Conservation (phyloP, 2,113 vertebrate genomes). For the Erythrolamprus reginae region DNA sequence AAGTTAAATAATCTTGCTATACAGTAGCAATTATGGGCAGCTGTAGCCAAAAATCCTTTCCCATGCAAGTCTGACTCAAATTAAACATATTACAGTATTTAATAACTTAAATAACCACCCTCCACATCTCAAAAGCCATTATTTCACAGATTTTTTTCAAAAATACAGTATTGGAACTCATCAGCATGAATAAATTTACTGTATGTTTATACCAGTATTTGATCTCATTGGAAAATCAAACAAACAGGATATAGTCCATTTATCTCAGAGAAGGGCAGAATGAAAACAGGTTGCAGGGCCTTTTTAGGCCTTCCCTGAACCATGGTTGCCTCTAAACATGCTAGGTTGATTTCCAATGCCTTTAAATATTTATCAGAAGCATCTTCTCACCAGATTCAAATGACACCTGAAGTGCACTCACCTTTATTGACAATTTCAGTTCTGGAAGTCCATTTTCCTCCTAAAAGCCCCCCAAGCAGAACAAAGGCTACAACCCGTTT, state of each 20-base stretch:
- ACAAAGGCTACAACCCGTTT: conserved; percentile 66
- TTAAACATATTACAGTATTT: conserved; percentile 26
- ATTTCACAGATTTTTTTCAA: conserved; percentile 18
- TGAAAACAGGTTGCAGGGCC: conserved; percentile 47
- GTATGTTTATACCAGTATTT: conserved; percentile 28
- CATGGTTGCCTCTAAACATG: conserved; percentile 50
- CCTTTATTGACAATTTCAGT: conserved; percentile 74
- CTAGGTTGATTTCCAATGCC: conserved; percentile 65
- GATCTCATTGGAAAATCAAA: background rate
- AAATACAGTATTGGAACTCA: conserved; percentile 24
- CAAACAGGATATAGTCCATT: background rate
- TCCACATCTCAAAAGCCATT: background rate
- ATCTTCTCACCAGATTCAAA: conserved; percentile 71
- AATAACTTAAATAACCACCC: conserved; percentile 39
- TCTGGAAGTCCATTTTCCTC: conserved; percentile 73
- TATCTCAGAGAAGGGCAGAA: conserved; percentile 39
- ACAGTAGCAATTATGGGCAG: conserved; percentile 33
- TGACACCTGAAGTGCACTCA: conserved; percentile 76
- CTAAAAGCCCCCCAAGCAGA: conserved; percentile 68
- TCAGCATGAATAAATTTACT: background rate
- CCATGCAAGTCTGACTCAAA: conserved; percentile 19
- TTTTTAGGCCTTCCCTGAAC: conserved; percentile 67
- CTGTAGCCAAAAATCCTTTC: conserved; percentile 24
- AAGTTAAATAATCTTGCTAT: conserved; percentile 19
- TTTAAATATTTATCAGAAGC: conserved; percentile 77